These are phyloP conservation scores for Oxytorus armatus DNA, from an alignment of 2,888 invertebrate species.

Conservation along the genomic window DNA sequence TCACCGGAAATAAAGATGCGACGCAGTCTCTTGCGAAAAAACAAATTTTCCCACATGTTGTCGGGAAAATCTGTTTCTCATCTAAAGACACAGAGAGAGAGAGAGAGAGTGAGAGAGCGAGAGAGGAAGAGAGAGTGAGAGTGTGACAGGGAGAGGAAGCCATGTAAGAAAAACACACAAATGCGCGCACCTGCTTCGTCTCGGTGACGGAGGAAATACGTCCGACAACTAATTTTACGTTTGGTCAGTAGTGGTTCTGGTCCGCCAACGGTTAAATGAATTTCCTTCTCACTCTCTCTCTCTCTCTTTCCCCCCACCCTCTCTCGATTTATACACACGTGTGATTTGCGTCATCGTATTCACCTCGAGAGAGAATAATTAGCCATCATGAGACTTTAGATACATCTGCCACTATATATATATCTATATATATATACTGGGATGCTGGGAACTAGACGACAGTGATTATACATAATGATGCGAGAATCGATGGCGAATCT, in stretches of 20 bases:
- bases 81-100: neutral
- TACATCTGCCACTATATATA: no score
- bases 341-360: slow-evolving; percentile 40
- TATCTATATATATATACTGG: neutral
- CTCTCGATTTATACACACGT: neutral
- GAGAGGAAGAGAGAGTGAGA: neutral
- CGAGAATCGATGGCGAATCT: slow-evolving; percentile 46
- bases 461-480: slow-evolving; percentile 25
- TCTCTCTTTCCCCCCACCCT: slow-evolving; percentile 4
- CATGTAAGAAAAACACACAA: neutral
- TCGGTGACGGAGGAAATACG: slow-evolving; percentile 10
- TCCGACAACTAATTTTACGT: slow-evolving; percentile 54
- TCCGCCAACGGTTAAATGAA: slow-evolving; percentile 33
- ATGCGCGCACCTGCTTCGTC: slow-evolving; percentile 22
- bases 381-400: no score
- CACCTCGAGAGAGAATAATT: slow-evolving; percentile 51
- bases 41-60: slow-evolving; percentile 33
- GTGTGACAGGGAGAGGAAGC: neutral
- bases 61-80: slow-evolving; percentile 31
- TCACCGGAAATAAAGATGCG: neutral
- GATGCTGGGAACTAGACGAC: neutral
- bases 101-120: neutral
- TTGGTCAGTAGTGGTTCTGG: slow-evolving; percentile 43
- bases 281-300: slow-evolving; percentile 11
- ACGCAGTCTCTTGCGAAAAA: slow-evolving; percentile 36